Conservation (phyloP, 1,140 invertebrate species). For the Drosophila triauraria region DNA sequence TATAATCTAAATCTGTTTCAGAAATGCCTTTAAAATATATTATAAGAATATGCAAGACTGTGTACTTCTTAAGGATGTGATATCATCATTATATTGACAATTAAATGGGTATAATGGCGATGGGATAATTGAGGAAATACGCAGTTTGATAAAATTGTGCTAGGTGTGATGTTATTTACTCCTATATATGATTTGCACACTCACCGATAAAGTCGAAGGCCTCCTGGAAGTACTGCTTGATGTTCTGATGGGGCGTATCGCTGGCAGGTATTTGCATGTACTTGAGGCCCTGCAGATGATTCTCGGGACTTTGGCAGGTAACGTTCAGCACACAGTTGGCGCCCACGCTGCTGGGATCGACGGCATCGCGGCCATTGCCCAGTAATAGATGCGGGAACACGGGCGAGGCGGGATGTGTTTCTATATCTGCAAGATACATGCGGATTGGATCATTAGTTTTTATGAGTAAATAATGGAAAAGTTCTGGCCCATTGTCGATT, state of each 20-base stretch:
- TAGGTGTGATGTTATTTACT: not conserved
- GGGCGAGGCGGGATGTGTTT: slow-evolving; percentile 91
- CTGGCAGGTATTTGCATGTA: slow-evolving; percentile 94
- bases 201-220: slow-evolving; percentile 96
- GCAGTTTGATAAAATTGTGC: slow-evolving; percentile 3
- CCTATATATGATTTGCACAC: slow-evolving; percentile 64
- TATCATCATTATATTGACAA: not conserved
- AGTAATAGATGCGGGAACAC: slow-evolving; percentile 95
- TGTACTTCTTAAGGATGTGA: not conserved
- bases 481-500: slow-evolving; percentile 49
- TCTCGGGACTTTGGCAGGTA: slow-evolving; percentile 91
- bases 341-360: slow-evolving; percentile 90
- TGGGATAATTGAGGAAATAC: slow-evolving; percentile 1
- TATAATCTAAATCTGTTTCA: not conserved
- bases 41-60: not conserved
- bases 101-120: not conserved
- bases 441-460: slow-evolving; percentile 56
- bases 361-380: slow-evolving; percentile 94
- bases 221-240: slow-evolving; percentile 96
- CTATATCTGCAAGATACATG: slow-evolving; percentile 87
- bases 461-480: slow-evolving; percentile 59
- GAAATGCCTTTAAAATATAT: not conserved
- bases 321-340: slow-evolving; percentile 93
- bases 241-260: slow-evolving; percentile 95
- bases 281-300: slow-evolving; percentile 89